Evolutionary conservation across 1,140 invertebrate species (phyloP).

Genomic region (Magallana gigas): DNA sequence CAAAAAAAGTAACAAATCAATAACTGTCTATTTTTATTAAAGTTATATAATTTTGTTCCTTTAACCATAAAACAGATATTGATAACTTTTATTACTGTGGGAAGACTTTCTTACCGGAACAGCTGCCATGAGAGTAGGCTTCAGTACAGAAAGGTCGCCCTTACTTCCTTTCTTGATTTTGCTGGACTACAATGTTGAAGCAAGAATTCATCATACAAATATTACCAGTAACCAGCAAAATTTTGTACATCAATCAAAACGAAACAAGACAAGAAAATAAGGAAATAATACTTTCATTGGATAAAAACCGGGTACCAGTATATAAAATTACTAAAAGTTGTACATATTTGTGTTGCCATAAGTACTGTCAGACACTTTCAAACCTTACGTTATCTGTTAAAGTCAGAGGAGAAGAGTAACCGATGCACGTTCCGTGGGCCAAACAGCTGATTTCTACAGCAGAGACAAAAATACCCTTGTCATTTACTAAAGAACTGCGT

Average conservation of each 20-base stretch:
- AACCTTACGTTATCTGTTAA: constrained; percentile 89
- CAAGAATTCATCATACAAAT: no score
- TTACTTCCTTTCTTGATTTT: constrained; percentile 93
- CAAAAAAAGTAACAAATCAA: no score
- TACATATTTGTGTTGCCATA: no score
- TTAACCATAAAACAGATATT: background rate
- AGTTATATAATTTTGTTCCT: no score
- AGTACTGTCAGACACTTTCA: background rate
- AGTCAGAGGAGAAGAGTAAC: constrained; percentile 96
- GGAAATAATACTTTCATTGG: no score
- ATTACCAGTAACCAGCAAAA: no score
- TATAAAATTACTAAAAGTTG: no score
- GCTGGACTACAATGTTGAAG: constrained; percentile 83
- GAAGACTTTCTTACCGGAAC: constrained; percentile 87
- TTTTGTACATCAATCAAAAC: no score
- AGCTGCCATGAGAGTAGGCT: constrained; percentile 95
- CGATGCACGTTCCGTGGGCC: constrained; percentile 91
- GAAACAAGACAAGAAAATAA: no score
- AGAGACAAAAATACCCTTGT: background rate
- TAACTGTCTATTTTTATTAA: no score
- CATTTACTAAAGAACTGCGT: no score
- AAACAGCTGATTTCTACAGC: constrained; percentile 82
- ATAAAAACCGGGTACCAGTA: no score
- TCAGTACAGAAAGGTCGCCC: constrained; percentile 93
- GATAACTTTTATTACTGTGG: background rate